These are phyloP conservation scores for Drosophila virilis DNA, from an alignment of 1,140 invertebrate species.

Conservation along the genomic window DNA sequence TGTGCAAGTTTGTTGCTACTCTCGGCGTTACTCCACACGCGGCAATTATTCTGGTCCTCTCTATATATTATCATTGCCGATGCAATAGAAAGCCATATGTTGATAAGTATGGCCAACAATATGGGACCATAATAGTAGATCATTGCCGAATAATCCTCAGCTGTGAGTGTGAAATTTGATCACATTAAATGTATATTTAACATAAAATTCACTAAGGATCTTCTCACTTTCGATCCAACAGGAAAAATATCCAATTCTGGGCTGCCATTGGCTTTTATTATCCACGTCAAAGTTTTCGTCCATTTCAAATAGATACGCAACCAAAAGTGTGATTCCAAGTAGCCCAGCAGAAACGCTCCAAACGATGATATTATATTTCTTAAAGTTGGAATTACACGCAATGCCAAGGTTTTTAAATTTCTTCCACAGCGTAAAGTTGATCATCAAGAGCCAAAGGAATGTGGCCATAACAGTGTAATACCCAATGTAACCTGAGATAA, in stretches of 20 bases:
- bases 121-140: slow-evolving; percentile 91
- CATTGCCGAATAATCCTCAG: slow-evolving; percentile 76
- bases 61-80: slow-evolving; percentile 86
- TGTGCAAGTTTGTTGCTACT: slow-evolving; percentile 5
- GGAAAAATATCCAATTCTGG: slow-evolving; percentile 85
- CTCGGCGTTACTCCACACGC: neutral
- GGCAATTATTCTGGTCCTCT: slow-evolving; percentile 81
- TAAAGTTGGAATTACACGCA: slow-evolving; percentile 84
- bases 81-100: slow-evolving; percentile 88
- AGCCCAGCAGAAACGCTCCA: slow-evolving; percentile 87
- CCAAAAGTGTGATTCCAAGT: slow-evolving; percentile 75
- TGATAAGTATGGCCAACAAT: slow-evolving; percentile 87
- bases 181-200: too few species aligned
- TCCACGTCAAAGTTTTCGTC: too few species aligned
- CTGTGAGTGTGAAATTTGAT: neutral
- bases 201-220: too few species aligned
- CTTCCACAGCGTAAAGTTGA: slow-evolving; percentile 90
- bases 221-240: slow-evolving; percentile 86
- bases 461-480: slow-evolving; percentile 89
- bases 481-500: slow-evolving; percentile 86
- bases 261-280: slow-evolving; percentile 63
- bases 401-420: slow-evolving; percentile 85
- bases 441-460: slow-evolving; percentile 91
- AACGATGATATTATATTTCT: slow-evolving; percentile 88
- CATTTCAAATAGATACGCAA: slow-evolving; percentile 1